Conservation (phyloP, 2,113 vertebrate genomes). For the Onychorhynchus coronatus region DNA sequence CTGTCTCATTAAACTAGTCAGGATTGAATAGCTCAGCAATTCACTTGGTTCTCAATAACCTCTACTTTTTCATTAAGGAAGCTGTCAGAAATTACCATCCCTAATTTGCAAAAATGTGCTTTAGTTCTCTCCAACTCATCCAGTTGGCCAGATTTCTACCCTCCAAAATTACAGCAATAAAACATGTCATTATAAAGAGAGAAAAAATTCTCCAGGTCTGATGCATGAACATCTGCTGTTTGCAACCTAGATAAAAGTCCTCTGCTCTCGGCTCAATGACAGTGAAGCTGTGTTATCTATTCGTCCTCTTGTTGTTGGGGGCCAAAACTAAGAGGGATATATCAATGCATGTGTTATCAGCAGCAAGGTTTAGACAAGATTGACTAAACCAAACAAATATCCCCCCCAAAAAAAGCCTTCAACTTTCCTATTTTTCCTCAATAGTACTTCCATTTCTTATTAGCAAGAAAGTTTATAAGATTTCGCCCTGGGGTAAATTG, state of each 20-base stretch:
- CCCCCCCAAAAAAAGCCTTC: background rate
- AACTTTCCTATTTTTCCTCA: background rate
- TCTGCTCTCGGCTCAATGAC: background rate
- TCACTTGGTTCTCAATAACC: background rate
- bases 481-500: background rate
- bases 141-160: background rate
- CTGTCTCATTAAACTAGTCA: background rate
- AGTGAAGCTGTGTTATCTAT: background rate
- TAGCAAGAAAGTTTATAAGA: background rate
- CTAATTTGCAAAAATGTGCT: background rate
- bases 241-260: background rate
- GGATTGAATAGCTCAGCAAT: background rate
- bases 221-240: background rate
- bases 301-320: background rate
- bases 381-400: background rate
- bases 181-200: background rate
- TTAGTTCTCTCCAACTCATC: background rate
- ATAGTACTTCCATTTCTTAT: background rate
- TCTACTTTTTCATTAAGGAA: constrained; percentile 1
- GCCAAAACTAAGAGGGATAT: background rate
- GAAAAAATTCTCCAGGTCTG: background rate
- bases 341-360: background rate
- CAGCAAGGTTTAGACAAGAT: background rate
- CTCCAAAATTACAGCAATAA: background rate
- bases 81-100: background rate